Evolutionary conservation across 2,888 invertebrate genomes (phyloP), one percentile per base, ranked within the genome.

Genomic region (Beris chalybata): DNA sequence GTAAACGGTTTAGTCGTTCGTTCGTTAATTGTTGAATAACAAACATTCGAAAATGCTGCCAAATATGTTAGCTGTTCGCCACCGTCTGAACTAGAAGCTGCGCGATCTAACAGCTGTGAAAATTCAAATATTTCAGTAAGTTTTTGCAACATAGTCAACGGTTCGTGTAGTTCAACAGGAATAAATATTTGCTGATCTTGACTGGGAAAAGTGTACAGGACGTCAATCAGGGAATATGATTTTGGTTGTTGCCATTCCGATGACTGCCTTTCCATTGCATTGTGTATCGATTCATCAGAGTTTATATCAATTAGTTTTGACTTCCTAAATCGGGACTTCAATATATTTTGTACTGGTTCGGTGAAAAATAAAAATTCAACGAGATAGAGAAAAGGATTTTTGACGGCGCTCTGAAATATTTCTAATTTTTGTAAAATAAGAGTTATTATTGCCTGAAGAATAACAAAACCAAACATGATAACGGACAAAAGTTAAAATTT

Each of bases 161-260:
- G 97, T 82, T 97, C 97, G 77, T 93, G 96, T 83, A 97, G 97
- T 84, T 96, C 96, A 61, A 95, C 97, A 50, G 97, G 97, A 38
- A 56, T 43, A 22, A 13, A 43, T n/a, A 56, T 13, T n/a, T 6
- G n/a, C 11, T 38, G n/a, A 15, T 56, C 15, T 3, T 56, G 22
- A 56, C 15, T 4, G 15, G 9, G n/a, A 3, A 56, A 11, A 9
- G 9, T 29, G 5, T 43, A 9, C 11, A 43, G 9, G 5, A 43
- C 22, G 11, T 43, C 38, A 12, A 54, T 30, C n/a, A 54, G 9
- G 5, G 54, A 54, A 54, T 31, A 31, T 7, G 31, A 54, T 31
- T 12, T 30, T 1, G 38, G 12, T 32, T 7, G 54, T n/a, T 11
- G 31, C 4, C n/a, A 31, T 9, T 31, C 11, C 1, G 54, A 29